Conservation (phyloP, 1,140 invertebrate species). For the Antheraea mylitta region DNA sequence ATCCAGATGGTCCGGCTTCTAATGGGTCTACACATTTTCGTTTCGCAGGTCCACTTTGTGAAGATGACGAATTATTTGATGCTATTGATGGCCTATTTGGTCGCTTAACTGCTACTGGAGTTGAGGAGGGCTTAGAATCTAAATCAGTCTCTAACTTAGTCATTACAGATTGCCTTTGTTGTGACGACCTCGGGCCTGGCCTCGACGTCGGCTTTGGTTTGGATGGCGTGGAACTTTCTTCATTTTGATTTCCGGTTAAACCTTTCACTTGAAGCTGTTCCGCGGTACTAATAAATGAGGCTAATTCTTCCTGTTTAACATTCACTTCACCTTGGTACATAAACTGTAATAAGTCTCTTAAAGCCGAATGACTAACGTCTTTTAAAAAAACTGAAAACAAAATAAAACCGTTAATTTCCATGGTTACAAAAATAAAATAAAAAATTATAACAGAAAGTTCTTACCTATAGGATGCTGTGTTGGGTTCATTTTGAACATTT, state of each 20-base stretch:
- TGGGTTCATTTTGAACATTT: constrained; percentile 86
- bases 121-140: constrained; percentile 78
- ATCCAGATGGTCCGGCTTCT: constrained; percentile 76
- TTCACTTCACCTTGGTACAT: constrained; percentile 94
- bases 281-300: constrained; percentile 90
- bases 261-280: constrained; percentile 92
- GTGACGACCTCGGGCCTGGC: constrained; percentile 79
- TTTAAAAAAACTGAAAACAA: constrained; percentile 87
- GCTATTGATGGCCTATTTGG: constrained; percentile 79
- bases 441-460: constrained; percentile 19
- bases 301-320: constrained; percentile 90
- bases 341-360: constrained; percentile 89
- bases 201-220: constrained; percentile 79
- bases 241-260: constrained; percentile 82
- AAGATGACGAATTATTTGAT: constrained; percentile 78
- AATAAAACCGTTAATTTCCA: constrained; percentile 24
- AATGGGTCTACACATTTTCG: constrained; percentile 78
- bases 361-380: constrained; percentile 87
- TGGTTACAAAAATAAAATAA: neutral
- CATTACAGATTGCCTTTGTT: constrained; percentile 79
- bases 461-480: constrained; percentile 81
- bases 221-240: constrained; percentile 77
- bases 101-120: constrained; percentile 79
- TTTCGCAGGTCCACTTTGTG: constrained; percentile 78
- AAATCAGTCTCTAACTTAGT: constrained; percentile 79